phyloP scores from a whole-genome alignment of 1,140 invertebrate species.

The Zaprionus ghesquierei region DNA sequence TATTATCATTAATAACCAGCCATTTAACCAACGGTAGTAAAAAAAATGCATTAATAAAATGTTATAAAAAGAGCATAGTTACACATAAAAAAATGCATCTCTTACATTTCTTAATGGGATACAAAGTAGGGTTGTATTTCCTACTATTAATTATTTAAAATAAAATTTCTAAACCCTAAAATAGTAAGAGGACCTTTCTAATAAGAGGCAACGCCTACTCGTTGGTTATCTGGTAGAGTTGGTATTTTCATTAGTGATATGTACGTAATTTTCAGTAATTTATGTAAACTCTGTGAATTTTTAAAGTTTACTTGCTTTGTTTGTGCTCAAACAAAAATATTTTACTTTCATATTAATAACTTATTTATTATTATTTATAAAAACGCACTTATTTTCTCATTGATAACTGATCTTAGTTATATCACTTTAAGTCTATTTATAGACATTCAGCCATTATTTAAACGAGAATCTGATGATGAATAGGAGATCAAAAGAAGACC shows the following conservation, averaged over 20 bases:
- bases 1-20: not conserved
- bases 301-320: not conserved
- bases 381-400: not conserved
- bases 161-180: not conserved
- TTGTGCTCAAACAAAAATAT: not conserved
- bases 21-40: not conserved
- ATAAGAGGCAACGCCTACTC: not conserved
- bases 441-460: not conserved
- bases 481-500: not conserved
- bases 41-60: not conserved
- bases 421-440: not conserved
- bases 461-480: not conserved
- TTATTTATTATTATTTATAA: not conserved
- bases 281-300: not conserved
- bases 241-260: not conserved
- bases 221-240: not conserved
- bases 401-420: not conserved
- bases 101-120: no score
- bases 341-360: not conserved
- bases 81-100: no score
- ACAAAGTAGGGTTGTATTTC: no score
- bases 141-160: not conserved
- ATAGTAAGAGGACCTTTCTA: not conserved
- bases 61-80: no score
- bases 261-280: not conserved